Evolutionary conservation across 2,113 vertebrate species (phyloP), one percentile per base, ranked within the genome.

Genomic region (Protobothrops flavoviridis): DNA sequence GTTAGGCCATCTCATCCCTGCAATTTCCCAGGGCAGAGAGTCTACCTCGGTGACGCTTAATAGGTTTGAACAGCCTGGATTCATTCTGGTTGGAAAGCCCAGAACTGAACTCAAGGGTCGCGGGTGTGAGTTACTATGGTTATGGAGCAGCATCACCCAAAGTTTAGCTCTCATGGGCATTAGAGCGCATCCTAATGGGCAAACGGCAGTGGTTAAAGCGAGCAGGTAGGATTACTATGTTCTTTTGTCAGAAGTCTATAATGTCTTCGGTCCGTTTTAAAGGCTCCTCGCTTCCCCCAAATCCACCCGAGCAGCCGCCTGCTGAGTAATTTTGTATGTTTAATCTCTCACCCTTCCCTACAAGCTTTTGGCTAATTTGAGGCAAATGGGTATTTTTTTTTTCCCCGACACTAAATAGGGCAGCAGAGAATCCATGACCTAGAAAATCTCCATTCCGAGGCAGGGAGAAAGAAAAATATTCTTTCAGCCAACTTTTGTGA

Each of bases 181-280:
- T 98, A 98, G 98, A 98, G 97, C 96, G 97, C 97, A 97, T 98
- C 97, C 99, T 99, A 99, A 99, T 98, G 97, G 98, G 98, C 98
- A 98, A 98, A 98, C 98, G 98, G 98, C 98, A 98, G 98, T 98
- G 98, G 98, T 98, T 98, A 99, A 99, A 98, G 98, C 98, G 98
- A 99, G 98, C 99, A 99, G 99, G 99, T 99, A 99, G 99, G 98
- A 99, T 99, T 99, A 99, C 98, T 98, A 96, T 96, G 98, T 97
- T 97, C 98, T 98, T 99, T 99, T 99, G 99, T 99, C 97, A 97
- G 97, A 98, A 98, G 98, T 98, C 98, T 98, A 99, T 98, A 99
- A 99, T 98, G 99, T 99, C 98, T 98, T 97, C 97, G 98, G 98
- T 99, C 98, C 98, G 97, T 99, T 99, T 99, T 99, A 99, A 99